Conservation (phyloP, 2,113 vertebrate genomes). For the Psittacula cyanocephala region DNA sequence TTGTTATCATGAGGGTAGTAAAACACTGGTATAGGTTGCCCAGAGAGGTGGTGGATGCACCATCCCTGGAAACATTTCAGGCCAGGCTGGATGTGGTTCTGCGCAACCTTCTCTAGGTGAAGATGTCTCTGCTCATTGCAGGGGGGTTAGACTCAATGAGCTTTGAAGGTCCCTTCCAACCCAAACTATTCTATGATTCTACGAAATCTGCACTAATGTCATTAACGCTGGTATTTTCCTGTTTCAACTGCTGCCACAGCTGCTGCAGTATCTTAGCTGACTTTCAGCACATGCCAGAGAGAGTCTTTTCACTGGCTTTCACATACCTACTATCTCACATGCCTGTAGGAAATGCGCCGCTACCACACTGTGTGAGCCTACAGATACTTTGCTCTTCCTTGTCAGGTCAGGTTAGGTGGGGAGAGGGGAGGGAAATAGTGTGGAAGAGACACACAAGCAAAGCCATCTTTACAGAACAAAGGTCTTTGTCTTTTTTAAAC, state of each 20-base stretch:
- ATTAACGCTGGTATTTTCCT: not conserved
- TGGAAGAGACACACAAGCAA: not conserved
- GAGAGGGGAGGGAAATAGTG: not conserved
- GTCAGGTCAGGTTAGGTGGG: not conserved
- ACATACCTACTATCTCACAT: not conserved
- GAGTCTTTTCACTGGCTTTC: not conserved
- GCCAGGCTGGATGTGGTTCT: not conserved
- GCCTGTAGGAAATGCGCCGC: not conserved
- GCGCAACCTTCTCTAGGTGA: not conserved
- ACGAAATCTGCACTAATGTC: not conserved
- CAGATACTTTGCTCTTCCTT: not conserved
- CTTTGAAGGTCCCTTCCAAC: not conserved
- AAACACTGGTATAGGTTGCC: not conserved
- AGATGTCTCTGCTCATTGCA: not conserved
- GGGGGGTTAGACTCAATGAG: not conserved
- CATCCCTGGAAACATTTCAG: not conserved
- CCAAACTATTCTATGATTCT: not conserved
- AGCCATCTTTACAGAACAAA: not conserved
- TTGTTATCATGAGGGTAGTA: not conserved
- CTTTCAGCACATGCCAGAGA: not conserved
- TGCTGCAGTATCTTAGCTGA: not conserved
- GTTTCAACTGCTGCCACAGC: not conserved
- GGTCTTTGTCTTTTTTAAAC: not conserved
- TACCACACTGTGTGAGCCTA: not conserved
- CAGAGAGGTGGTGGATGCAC: not conserved